These are phyloP conservation scores for Trematocara variabile DNA, from an alignment of 2,113 vertebrate species.

Conservation along the genomic window DNA sequence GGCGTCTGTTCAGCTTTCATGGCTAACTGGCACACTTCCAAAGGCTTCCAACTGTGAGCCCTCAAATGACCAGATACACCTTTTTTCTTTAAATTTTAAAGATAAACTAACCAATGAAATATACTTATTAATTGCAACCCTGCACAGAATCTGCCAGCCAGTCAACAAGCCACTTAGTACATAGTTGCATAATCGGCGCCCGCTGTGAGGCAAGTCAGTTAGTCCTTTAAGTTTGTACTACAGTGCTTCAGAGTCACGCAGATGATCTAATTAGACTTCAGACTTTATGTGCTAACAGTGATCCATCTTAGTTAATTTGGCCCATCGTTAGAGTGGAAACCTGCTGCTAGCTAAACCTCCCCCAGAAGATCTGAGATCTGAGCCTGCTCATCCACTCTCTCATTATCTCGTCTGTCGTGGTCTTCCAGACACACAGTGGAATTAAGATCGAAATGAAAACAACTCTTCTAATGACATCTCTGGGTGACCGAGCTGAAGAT, in stretches of 20 bases:
- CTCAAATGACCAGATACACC: not conserved
- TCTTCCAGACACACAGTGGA: not conserved
- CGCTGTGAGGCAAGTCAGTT: not conserved
- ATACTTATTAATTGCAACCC: not conserved
- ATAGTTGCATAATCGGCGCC: not conserved
- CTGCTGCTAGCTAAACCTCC: constrained; percentile 6
- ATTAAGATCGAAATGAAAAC: not conserved
- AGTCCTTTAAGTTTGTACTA: not conserved
- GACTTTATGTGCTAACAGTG: not conserved
- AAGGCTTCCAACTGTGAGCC: not conserved
- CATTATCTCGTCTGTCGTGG: not conserved
- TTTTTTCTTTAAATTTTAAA: not conserved
- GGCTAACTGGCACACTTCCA: not conserved
- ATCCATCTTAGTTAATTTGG: constrained; percentile 42
- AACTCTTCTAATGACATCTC: not conserved
- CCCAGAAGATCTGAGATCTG: constrained; percentile 13
- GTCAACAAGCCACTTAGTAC: not conserved
- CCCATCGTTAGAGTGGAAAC: constrained; percentile 10
- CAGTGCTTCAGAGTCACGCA: constrained; percentile 18
- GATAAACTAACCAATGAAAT: not conserved
- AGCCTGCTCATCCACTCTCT: not conserved
- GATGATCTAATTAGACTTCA: constrained; percentile 42
- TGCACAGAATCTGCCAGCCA: not conserved
- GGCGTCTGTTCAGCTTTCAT: not conserved
- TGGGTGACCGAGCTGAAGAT: not conserved